Percentiles rank a stretch among this genome's conserved stretches.
These are phyloP conservation scores for Eurystomus glaucurus DNA, from an alignment of 2,797 vertebrate genomes.

Conservation along the genomic window DNA sequence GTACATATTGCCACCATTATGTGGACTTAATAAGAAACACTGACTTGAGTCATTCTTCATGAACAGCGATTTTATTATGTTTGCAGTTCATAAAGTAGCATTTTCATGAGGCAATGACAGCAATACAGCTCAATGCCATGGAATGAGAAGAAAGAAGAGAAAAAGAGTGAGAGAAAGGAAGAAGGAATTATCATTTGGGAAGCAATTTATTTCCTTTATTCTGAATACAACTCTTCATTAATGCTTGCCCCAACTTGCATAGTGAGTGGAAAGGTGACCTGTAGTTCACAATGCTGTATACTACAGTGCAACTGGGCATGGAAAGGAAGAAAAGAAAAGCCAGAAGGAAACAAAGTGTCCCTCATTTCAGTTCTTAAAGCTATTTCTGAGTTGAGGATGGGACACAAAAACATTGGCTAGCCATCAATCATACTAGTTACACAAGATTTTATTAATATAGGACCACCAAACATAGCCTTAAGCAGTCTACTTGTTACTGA, in stretches of 20 bases:
- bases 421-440: background rate
- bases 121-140: background rate
- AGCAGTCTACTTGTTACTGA: background rate
- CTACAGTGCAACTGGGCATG: background rate
- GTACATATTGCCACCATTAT: background rate
- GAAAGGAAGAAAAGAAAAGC: background rate
- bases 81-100: background rate
- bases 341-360: background rate
- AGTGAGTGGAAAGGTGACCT: slow-evolving; percentile 7
- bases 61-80: background rate
- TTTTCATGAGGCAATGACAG: background rate
- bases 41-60: background rate
- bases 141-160: background rate
- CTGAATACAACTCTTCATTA: background rate
- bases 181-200: background rate
- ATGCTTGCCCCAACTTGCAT: background rate
- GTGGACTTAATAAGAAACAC: background rate
- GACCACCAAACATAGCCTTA: background rate
- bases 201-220: background rate
- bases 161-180: background rate
- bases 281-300: background rate
- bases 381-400: background rate
- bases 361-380: background rate
- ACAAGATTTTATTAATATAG: background rate
- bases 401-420: background rate